Conservation (phyloP, 2,888 invertebrate genomes). For the Yponomeuta malinellus region DNA sequence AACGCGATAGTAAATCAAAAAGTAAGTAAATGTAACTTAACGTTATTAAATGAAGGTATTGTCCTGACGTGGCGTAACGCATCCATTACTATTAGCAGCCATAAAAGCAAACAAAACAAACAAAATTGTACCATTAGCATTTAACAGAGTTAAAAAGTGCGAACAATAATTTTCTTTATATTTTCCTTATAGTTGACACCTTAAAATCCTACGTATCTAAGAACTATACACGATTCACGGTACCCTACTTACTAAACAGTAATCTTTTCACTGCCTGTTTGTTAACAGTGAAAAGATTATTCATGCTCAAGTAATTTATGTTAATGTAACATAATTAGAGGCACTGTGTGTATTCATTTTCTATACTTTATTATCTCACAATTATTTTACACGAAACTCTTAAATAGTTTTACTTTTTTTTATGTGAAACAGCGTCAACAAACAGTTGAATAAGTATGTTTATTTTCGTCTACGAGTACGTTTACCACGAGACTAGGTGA, state of each 20-base stretch:
- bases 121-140: constrained; percentile 51
- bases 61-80: neutral
- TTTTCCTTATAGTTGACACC: constrained; percentile 34
- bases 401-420: constrained; percentile 13
- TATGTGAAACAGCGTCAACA: constrained; percentile 32
- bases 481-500: neutral
- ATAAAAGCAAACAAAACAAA: constrained; percentile 18
- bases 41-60: constrained; percentile 5
- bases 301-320: constrained; percentile 72
- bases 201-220: constrained; percentile 51
- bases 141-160: constrained; percentile 34
- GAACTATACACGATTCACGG: constrained; percentile 55
- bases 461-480: neutral
- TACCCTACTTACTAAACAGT: constrained; percentile 60
- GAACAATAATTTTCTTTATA: constrained; percentile 29
- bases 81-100: neutral
- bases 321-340: constrained; percentile 78
- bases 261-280: constrained; percentile 53
- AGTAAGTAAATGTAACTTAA: constrained; percentile 8
- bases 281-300: constrained; percentile 61
- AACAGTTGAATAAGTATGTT: constrained; percentile 1
- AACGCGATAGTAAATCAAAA: constrained; percentile 6
- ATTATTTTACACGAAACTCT: constrained; percentile 49
- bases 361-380: constrained; percentile 58
- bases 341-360: constrained; percentile 74